Base-by-base conservation (phyloP, 2,888 invertebrate species). In the Atethmia centrago region DNA sequence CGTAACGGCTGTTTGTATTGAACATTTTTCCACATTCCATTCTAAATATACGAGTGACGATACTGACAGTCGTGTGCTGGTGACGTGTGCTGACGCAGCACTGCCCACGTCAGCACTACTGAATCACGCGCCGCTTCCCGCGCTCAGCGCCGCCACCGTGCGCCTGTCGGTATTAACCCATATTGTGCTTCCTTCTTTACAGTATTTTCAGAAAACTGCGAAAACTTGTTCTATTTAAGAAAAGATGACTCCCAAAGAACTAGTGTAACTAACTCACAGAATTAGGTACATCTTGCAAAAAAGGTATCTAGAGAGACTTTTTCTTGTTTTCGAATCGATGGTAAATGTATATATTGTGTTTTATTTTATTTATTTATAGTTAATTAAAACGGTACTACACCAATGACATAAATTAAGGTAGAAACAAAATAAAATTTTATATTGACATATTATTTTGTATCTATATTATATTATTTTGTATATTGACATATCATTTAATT, bases 1-100 rank as follows among this genome's bases (percentile, higher is more conserved):
- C 88, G 90, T 89, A 88, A 86, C 88, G 89, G 89, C 77, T 76
- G 76, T 90, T 89, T 89, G 87, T 89, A 87, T 89, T 82, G 86
- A 89, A 88, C 86, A 92, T 93, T 93, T 94, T 93, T 91, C 88
- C 86, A 92, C 92, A 94, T 94, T 94, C 94, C 92, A 76, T 88
- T 93, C 95, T 95, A 96, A 94, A 95, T 95, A 94, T 95, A 95
- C 90, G 80, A 86, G 92, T 94, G 95, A 95, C 92, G 93, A 91
- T 85, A 67, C 85, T 88, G 87, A 84, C 74, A 87, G 83, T 85
- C 84, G 88, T 77, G 79, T 74, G 87, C 72, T 79, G 72, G 90
- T 95, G 95, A 95, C 95, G 95, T 90, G 90, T 83, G 91, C 89
- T 91, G 92, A 93, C 92, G 92, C 92, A 79, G 91, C 89, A 83